Evolutionary conservation across 2,113 vertebrate genomes (phyloP).

Genomic region (Notarius lentiginosus): DNA sequence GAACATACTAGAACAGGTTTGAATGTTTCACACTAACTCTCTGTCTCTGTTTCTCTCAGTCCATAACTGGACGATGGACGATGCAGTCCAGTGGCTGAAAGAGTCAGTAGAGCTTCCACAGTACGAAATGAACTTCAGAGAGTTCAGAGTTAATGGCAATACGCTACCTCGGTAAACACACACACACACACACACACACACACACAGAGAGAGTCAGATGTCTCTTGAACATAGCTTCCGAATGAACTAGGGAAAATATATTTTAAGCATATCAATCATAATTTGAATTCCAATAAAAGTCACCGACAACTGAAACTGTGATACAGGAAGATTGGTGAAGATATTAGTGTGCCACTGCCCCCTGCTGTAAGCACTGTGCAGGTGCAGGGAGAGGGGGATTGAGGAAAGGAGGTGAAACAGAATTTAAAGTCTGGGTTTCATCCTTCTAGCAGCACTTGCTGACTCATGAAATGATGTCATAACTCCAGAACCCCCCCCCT

Average conservation of each 20-base stretch:
- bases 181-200: constrained; percentile 7
- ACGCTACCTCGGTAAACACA: constrained; percentile 87
- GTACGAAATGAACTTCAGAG: constrained; percentile 93
- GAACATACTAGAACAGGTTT: neutral
- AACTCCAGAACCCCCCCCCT: constrained; percentile 45
- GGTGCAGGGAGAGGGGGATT: constrained; percentile 26
- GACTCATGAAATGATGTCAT: constrained; percentile 73
- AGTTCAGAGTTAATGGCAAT: constrained; percentile 90
- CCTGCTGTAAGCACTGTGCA: constrained; percentile 27
- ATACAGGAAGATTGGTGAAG: neutral
- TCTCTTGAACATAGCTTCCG: neutral
- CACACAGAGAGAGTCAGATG: neutral
- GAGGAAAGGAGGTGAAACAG: constrained; percentile 9
- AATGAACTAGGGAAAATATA: neutral
- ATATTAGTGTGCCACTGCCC: constrained; percentile 25
- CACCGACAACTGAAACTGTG: neutral
- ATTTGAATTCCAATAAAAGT: neutral
- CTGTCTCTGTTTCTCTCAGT: constrained; percentile 72
- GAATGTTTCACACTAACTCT: neutral
- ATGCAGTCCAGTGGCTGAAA: constrained; percentile 90
- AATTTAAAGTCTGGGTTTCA: constrained; percentile 55
- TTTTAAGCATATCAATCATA: neutral
- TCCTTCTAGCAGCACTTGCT: constrained; percentile 46
- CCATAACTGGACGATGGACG: constrained; percentile 98
- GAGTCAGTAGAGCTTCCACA: constrained; percentile 97